Percentiles rank a stretch among this genome's conserved stretches.
phyloP scores from a whole-genome alignment of 2,797 vertebrate species.

The Eremophila alpestris region DNA sequence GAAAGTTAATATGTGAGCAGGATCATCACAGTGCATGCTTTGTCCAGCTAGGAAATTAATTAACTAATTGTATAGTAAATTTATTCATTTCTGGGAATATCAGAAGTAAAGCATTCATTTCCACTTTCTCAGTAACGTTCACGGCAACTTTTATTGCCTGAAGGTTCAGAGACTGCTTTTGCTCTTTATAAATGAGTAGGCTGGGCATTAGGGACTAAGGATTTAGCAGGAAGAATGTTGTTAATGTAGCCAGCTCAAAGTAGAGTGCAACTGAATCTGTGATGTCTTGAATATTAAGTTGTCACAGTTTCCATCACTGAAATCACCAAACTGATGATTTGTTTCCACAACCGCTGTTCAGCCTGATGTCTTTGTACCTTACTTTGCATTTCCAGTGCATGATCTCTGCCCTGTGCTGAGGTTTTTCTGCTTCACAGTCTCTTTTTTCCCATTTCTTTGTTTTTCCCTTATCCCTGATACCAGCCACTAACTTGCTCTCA shows the following conservation, averaged over 20 bases:
- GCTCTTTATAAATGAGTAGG: background rate
- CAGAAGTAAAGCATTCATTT: background rate
- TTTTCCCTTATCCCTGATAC: background rate
- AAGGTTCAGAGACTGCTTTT: background rate
- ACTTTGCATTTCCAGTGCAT: background rate
- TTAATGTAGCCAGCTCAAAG: background rate
- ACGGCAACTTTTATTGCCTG: conserved; percentile 6
- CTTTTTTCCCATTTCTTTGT: background rate
- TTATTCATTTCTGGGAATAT: background rate
- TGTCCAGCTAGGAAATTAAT: background rate
- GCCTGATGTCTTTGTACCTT: background rate
- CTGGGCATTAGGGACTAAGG: background rate
- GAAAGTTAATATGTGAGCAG: background rate
- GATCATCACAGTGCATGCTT: background rate
- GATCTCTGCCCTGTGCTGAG: background rate
- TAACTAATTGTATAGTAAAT: background rate
- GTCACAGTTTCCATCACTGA: background rate
- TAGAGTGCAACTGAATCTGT: background rate
- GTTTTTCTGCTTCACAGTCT: background rate
- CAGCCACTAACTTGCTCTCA: background rate
- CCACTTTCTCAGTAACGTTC: background rate
- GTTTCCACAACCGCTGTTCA: background rate
- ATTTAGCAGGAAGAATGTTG: background rate
- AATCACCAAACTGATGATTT: background rate
- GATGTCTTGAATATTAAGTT: background rate